phyloP scores from a whole-genome alignment of 2,888 invertebrate species.

The Shargacucullia verbasci region DNA sequence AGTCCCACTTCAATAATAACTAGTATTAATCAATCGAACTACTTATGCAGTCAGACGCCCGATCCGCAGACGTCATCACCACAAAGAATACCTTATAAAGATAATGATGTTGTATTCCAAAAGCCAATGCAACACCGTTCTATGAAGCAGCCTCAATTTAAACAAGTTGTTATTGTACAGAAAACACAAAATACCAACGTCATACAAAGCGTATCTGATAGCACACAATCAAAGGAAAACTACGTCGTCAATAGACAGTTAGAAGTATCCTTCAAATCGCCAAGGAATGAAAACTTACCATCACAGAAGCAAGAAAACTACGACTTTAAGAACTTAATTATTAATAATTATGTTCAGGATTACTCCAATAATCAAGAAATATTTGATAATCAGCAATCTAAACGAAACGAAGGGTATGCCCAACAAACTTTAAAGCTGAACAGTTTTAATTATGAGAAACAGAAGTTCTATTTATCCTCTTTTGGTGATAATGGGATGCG shows the following conservation, averaged over 20 bases:
- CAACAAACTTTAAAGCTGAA: constrained; percentile 60
- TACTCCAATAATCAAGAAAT: constrained; percentile 60
- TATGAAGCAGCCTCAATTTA: constrained; percentile 64
- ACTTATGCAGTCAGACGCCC: constrained; percentile 76
- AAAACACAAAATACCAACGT: constrained; percentile 57
- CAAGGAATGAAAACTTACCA: constrained; percentile 38
- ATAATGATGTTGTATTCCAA: constrained; percentile 63
- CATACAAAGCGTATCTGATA: constrained; percentile 37
- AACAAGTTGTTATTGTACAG: constrained; percentile 75
- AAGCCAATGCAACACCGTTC: constrained; percentile 62
- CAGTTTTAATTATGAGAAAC: constrained; percentile 63
- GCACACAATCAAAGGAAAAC: constrained; percentile 43
- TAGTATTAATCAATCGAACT: constrained; percentile 85
- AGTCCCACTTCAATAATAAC: constrained; percentile 85
- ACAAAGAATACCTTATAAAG: constrained; percentile 57
- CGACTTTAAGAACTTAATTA: constrained; percentile 73
- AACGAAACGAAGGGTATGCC: constrained; percentile 51
- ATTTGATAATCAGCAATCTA: constrained; percentile 56
- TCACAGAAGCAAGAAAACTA: constrained; percentile 66
- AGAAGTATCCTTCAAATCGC: constrained; percentile 56
- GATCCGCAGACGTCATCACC: constrained; percentile 59
- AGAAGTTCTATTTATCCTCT: constrained; percentile 65
- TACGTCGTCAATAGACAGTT: constrained; percentile 58
- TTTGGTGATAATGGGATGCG: constrained; percentile 60
- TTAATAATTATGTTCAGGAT: constrained; percentile 65